Conservation (phyloP, 92 coral and sea anemone species). For the Pocillopora meandrina region DNA sequence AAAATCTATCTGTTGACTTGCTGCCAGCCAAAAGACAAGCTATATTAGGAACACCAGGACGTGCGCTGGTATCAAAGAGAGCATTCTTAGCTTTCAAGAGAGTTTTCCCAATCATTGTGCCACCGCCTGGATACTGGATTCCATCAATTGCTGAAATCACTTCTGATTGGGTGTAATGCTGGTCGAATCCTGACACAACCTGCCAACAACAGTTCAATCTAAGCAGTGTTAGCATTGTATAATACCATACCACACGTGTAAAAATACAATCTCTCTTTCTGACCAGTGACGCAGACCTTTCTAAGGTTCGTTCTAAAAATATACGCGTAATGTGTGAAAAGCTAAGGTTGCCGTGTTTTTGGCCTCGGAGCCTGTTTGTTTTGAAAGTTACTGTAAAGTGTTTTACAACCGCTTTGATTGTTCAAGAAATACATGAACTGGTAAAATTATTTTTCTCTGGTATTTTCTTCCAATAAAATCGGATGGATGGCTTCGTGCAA, state of each 20-base stretch:
- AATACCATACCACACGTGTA: not conserved
- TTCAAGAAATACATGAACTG: no score
- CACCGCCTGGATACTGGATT: slow-evolving; percentile 61
- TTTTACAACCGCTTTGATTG: no score
- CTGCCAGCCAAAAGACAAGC: slow-evolving; percentile 77
- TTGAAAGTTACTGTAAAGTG: no score
- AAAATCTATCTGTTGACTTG: slow-evolving; percentile 69
- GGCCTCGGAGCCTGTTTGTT: no score
- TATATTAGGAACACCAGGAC: slow-evolving; percentile 62
- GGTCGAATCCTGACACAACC: slow-evolving; percentile 38
- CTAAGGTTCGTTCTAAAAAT: no score
- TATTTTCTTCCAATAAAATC: no score
- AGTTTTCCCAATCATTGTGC: slow-evolving; percentile 75
- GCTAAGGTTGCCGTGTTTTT: no score
- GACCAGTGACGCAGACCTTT: no score
- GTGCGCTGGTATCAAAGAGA: slow-evolving; percentile 59
- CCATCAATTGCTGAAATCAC: slow-evolving; percentile 20
- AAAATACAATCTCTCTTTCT: no score
- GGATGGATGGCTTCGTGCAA: no score
- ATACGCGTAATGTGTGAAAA: no score
- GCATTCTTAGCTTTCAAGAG: slow-evolving; percentile 57
- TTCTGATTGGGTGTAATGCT: slow-evolving; percentile 26
- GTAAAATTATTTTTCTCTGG: no score
- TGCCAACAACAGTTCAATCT: not conserved
- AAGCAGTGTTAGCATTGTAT: not conserved